phyloP scores from a whole-genome alignment of 2,113 vertebrate species.

The Daubentonia madagascariensis region DNA sequence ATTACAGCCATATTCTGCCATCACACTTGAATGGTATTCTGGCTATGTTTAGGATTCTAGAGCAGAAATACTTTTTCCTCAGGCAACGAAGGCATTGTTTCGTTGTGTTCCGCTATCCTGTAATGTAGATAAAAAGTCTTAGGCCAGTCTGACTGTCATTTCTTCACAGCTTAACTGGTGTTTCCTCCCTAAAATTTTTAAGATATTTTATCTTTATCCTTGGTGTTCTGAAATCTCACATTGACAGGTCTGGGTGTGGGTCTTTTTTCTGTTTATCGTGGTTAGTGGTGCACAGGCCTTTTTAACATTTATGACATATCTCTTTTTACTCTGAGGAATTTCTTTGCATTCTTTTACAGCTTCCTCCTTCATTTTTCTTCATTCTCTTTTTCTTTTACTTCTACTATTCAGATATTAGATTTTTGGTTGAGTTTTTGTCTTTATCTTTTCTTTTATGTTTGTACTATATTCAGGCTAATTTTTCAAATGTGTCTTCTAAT shows the following conservation, averaged over 20 bases:
- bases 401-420: background rate
- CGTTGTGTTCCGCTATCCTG: background rate
- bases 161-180: background rate
- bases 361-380: background rate
- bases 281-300: background rate
- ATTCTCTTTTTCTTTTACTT: background rate
- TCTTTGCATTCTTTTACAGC: background rate
- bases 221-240: background rate
- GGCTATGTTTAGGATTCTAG: background rate
- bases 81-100: background rate
- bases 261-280: background rate
- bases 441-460: background rate
- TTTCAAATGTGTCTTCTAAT: background rate
- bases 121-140: background rate
- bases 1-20: background rate
- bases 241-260: background rate
- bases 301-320: background rate
- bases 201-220: background rate
- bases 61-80: background rate
- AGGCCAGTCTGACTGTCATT: background rate
- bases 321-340: background rate
- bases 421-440: background rate
- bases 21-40: background rate
- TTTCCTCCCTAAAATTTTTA: background rate
- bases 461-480: background rate